phyloP scores from a whole-genome alignment of 1,140 invertebrate genomes.

The Leptopilina boulardi region DNA sequence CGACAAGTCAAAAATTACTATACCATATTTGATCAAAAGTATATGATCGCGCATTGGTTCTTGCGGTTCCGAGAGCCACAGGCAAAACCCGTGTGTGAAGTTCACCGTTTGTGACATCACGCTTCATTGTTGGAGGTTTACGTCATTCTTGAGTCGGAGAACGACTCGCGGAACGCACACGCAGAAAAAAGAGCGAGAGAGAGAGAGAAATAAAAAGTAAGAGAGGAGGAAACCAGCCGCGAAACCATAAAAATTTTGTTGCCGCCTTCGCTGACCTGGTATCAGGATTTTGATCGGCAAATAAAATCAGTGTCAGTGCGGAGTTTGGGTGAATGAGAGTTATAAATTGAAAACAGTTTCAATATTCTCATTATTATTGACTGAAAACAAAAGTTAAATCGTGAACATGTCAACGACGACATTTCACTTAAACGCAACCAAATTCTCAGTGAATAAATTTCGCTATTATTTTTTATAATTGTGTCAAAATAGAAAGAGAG shows the following conservation, averaged over 20 bases:
- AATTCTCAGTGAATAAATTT: conserved; percentile 37
- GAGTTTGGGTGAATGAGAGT: not conserved
- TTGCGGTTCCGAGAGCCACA: conserved; percentile 44
- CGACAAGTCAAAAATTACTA: not conserved
- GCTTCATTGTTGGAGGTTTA: conserved; percentile 76
- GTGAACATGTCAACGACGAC: conserved; percentile 46
- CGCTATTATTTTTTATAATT: not conserved
- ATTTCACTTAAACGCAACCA: conserved; percentile 38
- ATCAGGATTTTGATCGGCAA: conserved; percentile 31
- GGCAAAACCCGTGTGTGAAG: conserved; percentile 37
- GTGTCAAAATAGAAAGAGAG: not conserved
- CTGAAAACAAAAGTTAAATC: not conserved
- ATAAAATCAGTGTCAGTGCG: conserved; percentile 16
- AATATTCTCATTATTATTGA: not conserved
- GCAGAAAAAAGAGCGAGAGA: conserved; percentile 39
- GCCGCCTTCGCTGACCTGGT: conserved; percentile 29
- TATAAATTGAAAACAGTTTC: not conserved
- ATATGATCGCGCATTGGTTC: conserved; percentile 24
- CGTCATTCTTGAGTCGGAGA: conserved; percentile 71
- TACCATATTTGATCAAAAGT: conserved; percentile 26
- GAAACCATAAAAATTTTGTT: conserved; percentile 53
- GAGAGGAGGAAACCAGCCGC: conserved; percentile 39
- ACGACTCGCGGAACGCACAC: conserved; percentile 48
- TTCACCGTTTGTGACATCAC: conserved; percentile 68
- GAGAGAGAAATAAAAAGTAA: conserved; percentile 41